Evolutionary conservation across 2,797 vertebrate genomes (phyloP).

Genomic region (Anabacerthia variegaticeps): DNA sequence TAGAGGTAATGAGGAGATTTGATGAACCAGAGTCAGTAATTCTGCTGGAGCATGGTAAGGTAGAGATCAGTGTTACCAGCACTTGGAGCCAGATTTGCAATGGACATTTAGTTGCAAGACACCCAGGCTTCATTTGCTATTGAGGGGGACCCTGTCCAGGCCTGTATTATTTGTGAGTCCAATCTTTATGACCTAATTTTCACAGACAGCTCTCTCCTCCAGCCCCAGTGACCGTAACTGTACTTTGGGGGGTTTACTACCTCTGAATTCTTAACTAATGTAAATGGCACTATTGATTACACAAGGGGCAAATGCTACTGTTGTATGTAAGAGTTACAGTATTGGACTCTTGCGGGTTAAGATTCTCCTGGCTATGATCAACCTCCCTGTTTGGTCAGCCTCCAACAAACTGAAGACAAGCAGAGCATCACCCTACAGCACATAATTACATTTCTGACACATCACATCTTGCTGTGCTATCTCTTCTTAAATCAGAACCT

Average conservation of each 20-base stretch:
- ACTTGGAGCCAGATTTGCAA: not conserved
- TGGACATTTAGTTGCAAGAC: not conserved
- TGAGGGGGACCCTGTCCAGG: not conserved
- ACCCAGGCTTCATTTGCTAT: not conserved
- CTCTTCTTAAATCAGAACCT: constrained; percentile 19
- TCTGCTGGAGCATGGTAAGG: not conserved
- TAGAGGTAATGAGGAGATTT: not conserved
- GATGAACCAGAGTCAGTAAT: not conserved
- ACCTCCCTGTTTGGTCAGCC: not conserved
- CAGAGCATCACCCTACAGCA: not conserved
- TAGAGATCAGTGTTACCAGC: not conserved
- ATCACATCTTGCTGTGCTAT: not conserved
- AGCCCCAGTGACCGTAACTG: not conserved
- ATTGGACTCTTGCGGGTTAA: constrained; percentile 6
- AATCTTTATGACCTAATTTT: not conserved
- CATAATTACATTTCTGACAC: constrained; percentile 23
- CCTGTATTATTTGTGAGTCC: not conserved
- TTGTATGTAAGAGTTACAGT: not conserved
- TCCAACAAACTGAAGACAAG: constrained; percentile 11
- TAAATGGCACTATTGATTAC: not conserved
- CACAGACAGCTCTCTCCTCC: not conserved
- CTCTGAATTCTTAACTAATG: not conserved
- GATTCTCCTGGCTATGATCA: not conserved
- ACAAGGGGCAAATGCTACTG: not conserved
- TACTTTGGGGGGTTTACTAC: not conserved